Conservation (phyloP, 2,797 vertebrate species). For the Etheostoma perlongum region DNA sequence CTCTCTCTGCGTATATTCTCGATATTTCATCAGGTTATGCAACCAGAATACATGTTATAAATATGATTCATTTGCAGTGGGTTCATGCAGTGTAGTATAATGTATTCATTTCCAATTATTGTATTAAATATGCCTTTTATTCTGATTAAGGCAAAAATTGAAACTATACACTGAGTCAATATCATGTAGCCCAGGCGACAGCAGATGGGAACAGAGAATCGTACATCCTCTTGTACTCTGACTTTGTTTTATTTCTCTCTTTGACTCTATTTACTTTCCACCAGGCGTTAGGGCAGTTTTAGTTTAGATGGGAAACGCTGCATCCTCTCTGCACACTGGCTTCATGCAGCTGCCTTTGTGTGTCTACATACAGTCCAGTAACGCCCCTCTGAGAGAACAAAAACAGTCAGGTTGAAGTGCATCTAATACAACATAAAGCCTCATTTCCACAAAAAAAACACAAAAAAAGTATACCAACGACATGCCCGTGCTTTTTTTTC, state of each 20-base stretch:
- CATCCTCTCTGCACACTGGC: constrained; percentile 59
- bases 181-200: constrained; percentile 7
- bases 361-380: constrained; percentile 51
- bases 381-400: constrained; percentile 77
- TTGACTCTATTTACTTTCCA: constrained; percentile 45
- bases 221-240: constrained; percentile 23
- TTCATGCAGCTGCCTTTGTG: constrained; percentile 80
- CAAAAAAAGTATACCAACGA: constrained; percentile 22
- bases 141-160: background rate
- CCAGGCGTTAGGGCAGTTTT: constrained; percentile 25
- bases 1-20: constrained; percentile 47
- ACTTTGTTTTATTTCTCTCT: background rate
- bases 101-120: background rate
- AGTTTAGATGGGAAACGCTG: constrained; percentile 51
- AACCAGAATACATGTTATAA: constrained; percentile 37
- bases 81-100: constrained; percentile 11
- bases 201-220: constrained; percentile 21
- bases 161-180: background rate
- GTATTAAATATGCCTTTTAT: background rate
- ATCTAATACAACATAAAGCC: constrained; percentile 37
- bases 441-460: constrained; percentile 3
- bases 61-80: background rate
- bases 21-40: constrained; percentile 47
- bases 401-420: constrained; percentile 61
- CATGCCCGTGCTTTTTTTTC: background rate